Evolutionary conservation across 2,797 vertebrate genomes (phyloP).

Genomic region (Peromyscus nudipes): DNA sequence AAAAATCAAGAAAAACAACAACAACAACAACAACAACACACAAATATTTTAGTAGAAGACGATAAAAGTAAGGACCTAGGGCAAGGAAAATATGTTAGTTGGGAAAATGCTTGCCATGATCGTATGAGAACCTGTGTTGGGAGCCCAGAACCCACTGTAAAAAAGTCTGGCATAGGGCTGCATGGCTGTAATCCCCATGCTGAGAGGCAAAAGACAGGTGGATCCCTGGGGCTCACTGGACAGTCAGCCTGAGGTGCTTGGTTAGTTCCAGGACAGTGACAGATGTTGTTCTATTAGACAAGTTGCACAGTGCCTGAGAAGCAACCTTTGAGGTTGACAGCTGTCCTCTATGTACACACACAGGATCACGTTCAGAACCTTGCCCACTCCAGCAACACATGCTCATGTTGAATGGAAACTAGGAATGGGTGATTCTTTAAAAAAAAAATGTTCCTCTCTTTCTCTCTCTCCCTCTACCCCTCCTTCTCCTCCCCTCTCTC

Average conservation of each 20-base stretch:
- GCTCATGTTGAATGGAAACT: neutral
- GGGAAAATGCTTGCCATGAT: neutral
- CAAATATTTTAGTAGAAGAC: neutral
- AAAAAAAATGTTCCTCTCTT: neutral
- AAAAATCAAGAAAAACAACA: neutral
- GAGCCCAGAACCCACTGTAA: neutral
- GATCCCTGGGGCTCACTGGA: neutral
- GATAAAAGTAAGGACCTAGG: neutral
- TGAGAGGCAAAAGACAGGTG: neutral
- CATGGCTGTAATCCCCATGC: neutral
- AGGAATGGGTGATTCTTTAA: neutral
- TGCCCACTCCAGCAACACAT: fast-evolving
- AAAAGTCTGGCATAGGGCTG: neutral
- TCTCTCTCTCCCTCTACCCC: neutral
- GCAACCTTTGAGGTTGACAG: neutral
- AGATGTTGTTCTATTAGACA: neutral
- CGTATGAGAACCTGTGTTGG: neutral
- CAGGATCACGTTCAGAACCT: neutral
- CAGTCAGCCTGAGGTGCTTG: neutral
- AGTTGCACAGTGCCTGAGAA: neutral
- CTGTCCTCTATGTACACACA: neutral
- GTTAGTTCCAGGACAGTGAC: neutral
- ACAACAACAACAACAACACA: neutral
- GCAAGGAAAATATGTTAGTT: neutral
- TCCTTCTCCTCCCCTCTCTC: neutral